phyloP scores from a whole-genome alignment of 2,113 vertebrate genomes.

The Heliornis fulica region DNA sequence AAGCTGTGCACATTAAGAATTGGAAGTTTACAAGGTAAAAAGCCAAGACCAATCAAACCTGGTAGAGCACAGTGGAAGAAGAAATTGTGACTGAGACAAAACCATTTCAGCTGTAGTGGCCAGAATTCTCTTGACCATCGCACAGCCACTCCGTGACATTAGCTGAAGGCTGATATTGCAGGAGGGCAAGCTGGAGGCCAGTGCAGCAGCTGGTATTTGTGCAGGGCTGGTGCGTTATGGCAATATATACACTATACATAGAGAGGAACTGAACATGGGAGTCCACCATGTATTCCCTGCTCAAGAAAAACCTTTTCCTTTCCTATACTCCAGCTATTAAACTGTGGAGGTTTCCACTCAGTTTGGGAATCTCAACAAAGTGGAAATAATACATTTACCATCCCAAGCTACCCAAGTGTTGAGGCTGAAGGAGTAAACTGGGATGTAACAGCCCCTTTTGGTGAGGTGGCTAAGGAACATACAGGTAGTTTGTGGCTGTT shows the following conservation, averaged over 20 bases:
- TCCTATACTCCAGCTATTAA: too few relatives aligned
- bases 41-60: background rate
- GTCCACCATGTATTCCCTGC: background rate
- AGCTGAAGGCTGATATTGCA: background rate
- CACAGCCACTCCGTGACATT: background rate
- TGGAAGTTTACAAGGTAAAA: background rate
- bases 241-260: background rate
- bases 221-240: background rate
- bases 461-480: too few relatives aligned
- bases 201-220: background rate
- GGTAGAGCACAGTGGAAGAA: background rate
- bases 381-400: too few relatives aligned
- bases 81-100: background rate
- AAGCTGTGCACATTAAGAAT: background rate
- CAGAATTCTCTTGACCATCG: background rate
- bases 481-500: too few relatives aligned
- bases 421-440: too few relatives aligned
- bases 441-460: too few relatives aligned
- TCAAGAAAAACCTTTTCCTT: background rate
- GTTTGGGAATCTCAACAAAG: too few relatives aligned
- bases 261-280: accelerated
- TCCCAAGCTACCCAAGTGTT: too few relatives aligned
- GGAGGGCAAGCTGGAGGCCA: background rate
- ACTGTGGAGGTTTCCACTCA: too few relatives aligned
- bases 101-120: background rate